phyloP scores from a whole-genome alignment of 2,888 invertebrate genomes.

The Dryobota labecula region DNA sequence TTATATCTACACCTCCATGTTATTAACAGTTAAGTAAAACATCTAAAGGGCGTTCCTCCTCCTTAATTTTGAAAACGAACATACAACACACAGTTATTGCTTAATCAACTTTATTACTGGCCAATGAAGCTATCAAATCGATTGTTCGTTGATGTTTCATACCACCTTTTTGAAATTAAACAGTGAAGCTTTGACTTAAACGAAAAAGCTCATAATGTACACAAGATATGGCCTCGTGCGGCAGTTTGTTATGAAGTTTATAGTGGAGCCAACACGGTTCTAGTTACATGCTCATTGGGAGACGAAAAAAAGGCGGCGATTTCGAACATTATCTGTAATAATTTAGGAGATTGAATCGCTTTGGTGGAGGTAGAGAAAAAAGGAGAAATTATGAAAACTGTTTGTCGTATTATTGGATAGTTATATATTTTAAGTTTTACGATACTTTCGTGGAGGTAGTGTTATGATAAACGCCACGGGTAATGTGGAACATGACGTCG shows the following conservation, averaged over 20 bases:
- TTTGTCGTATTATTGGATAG: slow-evolving; percentile 81
- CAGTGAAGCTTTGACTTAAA: slow-evolving; percentile 79
- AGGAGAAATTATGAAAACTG: slow-evolving; percentile 77
- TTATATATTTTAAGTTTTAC: slow-evolving; percentile 80
- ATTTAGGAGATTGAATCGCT: slow-evolving; percentile 82
- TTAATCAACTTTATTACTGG: slow-evolving; percentile 69
- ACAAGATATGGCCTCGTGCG: slow-evolving; percentile 88
- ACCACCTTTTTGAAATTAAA: slow-evolving; percentile 65
- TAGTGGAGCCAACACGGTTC: slow-evolving; percentile 85
- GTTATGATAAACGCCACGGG: slow-evolving; percentile 80
- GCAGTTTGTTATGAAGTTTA: slow-evolving; percentile 91
- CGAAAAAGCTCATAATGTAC: slow-evolving; percentile 90
- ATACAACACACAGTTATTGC: slow-evolving; percentile 38
- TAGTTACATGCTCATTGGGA: slow-evolving; percentile 84
- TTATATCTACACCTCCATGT: slow-evolving; percentile 83
- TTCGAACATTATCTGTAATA: slow-evolving; percentile 82
- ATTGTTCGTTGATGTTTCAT: slow-evolving; percentile 54
- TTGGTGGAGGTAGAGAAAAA: slow-evolving; percentile 64
- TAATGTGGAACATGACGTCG: slow-evolving; percentile 78
- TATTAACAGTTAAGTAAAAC: slow-evolving; percentile 87
- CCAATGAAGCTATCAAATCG: slow-evolving; percentile 55
- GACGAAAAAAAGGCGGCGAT: slow-evolving; percentile 78
- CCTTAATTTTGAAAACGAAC: slow-evolving; percentile 71
- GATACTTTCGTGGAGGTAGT: slow-evolving; percentile 73
- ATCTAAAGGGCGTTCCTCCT: slow-evolving; percentile 81